A percentile compares a stretch with the other conserved stretches of the same genome.
phyloP scores from a whole-genome alignment of 2,113 vertebrate species.

The Podarcis cretensis region DNA sequence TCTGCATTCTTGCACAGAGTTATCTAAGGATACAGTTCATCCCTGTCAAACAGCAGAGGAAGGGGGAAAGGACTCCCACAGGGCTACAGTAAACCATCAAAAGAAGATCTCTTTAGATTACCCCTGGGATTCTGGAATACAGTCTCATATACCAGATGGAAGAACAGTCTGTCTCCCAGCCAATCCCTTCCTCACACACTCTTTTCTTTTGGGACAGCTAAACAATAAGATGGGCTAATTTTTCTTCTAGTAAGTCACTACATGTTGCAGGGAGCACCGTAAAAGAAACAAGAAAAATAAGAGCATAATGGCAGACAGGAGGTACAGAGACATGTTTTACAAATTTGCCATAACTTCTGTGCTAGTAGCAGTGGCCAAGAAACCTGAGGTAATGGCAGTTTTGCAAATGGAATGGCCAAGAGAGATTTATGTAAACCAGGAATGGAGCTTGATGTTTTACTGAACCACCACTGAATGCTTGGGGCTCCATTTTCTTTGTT shows the following conservation, averaged over 20 bases:
- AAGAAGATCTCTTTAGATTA: conserved; percentile 11
- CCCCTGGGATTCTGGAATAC: conserved; percentile 48
- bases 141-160: conserved; percentile 56
- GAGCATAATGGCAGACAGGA: not conserved
- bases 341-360: conserved; percentile 12
- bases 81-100: not conserved
- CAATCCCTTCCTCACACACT: conserved; percentile 4
- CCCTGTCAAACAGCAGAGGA: conserved; percentile 41
- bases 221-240: conserved; percentile 23
- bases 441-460: not conserved
- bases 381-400: fast-evolving
- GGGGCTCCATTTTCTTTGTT: not conserved
- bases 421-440: not conserved
- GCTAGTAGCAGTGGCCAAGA: not conserved
- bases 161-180: not conserved
- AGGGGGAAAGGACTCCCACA: conserved; percentile 20
- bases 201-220: conserved; percentile 23
- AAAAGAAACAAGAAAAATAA: not conserved
- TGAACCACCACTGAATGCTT: not conserved
- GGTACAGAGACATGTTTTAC: conserved; percentile 6
- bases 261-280: conserved; percentile 24
- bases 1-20: conserved; percentile 21
- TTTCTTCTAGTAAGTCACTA: conserved; percentile 19
- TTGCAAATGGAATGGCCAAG: not conserved
- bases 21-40: conserved; percentile 17